A percentile compares a stretch with the other conserved stretches of the same genome.
Conservation (phyloP, 1,140 invertebrate genomes). For the Orchesella cincta region DNA sequence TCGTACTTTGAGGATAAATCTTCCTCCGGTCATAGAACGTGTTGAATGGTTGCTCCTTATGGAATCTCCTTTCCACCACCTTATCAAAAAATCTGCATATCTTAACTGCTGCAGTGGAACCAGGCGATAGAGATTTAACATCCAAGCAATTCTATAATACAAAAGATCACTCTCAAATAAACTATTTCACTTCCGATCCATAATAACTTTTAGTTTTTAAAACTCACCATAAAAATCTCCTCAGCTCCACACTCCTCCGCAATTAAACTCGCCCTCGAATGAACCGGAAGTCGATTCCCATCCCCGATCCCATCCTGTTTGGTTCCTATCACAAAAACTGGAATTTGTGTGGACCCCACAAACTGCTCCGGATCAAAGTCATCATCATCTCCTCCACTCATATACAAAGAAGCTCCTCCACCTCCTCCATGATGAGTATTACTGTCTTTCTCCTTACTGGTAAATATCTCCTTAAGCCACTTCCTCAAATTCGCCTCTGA, state of each 20-base stretch:
- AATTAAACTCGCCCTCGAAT: conserved; percentile 67
- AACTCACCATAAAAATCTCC: conserved; percentile 77
- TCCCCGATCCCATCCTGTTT: conserved; percentile 72
- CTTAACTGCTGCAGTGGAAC: conserved; percentile 87
- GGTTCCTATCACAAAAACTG: conserved; percentile 89
- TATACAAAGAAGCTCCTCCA: not conserved
- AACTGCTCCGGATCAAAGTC: conserved; percentile 91
- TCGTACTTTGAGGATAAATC: conserved; percentile 27
- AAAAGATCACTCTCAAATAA: not conserved
- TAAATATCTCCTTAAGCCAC: conserved; percentile 89
- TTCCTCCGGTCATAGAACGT: conserved; percentile 46
- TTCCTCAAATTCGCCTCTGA: conserved; percentile 89
- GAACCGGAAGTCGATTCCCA: conserved; percentile 59
- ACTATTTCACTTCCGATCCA: not conserved
- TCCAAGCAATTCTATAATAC: conserved; percentile 71
- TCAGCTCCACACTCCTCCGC: conserved; percentile 91
- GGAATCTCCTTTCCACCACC: conserved; percentile 60
- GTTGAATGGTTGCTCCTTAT: conserved; percentile 34
- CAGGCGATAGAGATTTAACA: conserved; percentile 80
- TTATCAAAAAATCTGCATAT: conserved; percentile 92
- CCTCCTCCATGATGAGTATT: conserved; percentile 30
- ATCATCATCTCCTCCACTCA: conserved; percentile 54
- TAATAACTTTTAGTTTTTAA: not conserved
- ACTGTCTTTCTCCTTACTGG: conserved; percentile 60
- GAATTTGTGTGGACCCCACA: conserved; percentile 78